These are phyloP conservation scores for Bombylius major DNA, from an alignment of 2,888 invertebrate species.

Conservation along the genomic window DNA sequence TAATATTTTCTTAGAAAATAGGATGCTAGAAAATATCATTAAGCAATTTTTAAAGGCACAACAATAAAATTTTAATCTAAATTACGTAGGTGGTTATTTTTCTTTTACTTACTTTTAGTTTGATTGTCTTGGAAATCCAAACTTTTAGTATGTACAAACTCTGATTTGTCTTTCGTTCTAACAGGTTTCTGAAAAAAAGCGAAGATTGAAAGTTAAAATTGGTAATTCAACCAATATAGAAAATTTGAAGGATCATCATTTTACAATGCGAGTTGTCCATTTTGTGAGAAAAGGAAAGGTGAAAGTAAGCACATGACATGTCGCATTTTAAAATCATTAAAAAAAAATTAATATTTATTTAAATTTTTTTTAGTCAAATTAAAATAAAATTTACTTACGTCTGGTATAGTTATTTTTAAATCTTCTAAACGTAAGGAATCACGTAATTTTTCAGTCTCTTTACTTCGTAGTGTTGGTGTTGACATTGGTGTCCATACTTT, in stretches of 20 bases:
- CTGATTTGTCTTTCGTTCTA: slow-evolving; percentile 22
- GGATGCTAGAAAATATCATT: too few species aligned
- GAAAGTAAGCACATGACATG: too few species aligned
- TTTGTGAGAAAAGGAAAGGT: too few species aligned
- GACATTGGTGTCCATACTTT: slow-evolving; percentile 23
- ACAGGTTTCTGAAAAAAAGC: slow-evolving; percentile 19
- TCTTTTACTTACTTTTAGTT: slow-evolving; percentile 21
- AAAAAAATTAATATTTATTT: neutral
- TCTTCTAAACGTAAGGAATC: slow-evolving; percentile 24
- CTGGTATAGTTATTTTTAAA: slow-evolving; percentile 22
- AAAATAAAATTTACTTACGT: slow-evolving; percentile 18
- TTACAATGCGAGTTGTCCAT: too few species aligned
- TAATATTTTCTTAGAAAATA: too few species aligned
- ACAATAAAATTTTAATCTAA: too few species aligned
- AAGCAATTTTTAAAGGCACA: too few species aligned
- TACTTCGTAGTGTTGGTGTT: slow-evolving; percentile 23
- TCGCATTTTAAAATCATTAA: too few species aligned
- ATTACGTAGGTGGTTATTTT: too few species aligned
- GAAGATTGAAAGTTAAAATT: neutral
- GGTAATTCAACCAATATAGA: too few species aligned
- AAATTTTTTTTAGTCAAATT: too few species aligned
- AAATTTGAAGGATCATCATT: too few species aligned
- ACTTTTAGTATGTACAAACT: slow-evolving; percentile 26
- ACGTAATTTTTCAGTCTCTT: slow-evolving; percentile 25
- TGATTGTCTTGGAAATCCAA: slow-evolving; percentile 25